Conservation (phyloP, 2,113 vertebrate genomes). For the Istiophorus platypterus region DNA sequence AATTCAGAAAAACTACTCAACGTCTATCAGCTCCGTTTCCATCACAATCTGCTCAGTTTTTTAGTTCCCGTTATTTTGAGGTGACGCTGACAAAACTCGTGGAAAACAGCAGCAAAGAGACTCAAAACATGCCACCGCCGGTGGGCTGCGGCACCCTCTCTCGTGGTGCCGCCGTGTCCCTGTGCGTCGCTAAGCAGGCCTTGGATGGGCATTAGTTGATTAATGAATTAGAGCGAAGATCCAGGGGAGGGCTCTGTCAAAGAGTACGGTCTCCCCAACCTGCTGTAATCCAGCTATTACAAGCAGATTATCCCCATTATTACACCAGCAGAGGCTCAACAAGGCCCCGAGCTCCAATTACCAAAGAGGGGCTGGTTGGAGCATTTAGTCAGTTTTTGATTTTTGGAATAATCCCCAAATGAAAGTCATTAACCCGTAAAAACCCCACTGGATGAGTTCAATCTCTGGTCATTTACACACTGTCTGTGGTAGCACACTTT, state of each 20-base stretch:
- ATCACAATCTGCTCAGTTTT: no score
- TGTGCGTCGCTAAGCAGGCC: slow-evolving; percentile 32
- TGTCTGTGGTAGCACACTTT: not conserved
- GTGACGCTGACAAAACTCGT: no score
- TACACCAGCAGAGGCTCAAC: slow-evolving; percentile 19
- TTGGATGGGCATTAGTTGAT: slow-evolving; percentile 56
- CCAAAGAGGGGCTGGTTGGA: not conserved
- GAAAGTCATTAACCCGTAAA: slow-evolving; percentile 31
- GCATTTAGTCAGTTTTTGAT: slow-evolving; percentile 38
- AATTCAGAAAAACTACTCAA: no score
- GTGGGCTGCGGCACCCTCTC: slow-evolving; percentile 1
- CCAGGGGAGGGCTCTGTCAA: slow-evolving; percentile 33
- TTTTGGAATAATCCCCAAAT: slow-evolving; percentile 68
- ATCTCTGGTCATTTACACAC: not conserved
- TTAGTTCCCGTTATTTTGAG: no score
- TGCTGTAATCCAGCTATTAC: slow-evolving; percentile 73
- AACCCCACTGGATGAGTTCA: slow-evolving; percentile 18
- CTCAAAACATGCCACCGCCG: no score
- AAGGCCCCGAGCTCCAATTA: slow-evolving; percentile 52
- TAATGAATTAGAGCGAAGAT: slow-evolving; percentile 63
- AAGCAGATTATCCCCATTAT: slow-evolving; percentile 73
- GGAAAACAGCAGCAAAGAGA: no score
- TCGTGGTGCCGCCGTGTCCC: slow-evolving; percentile 20
- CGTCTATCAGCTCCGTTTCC: no score
- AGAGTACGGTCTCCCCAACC: slow-evolving; percentile 40